Evolutionary conservation across 2,797 vertebrate species (phyloP).

Genomic region (Alfaro cultratus): DNA sequence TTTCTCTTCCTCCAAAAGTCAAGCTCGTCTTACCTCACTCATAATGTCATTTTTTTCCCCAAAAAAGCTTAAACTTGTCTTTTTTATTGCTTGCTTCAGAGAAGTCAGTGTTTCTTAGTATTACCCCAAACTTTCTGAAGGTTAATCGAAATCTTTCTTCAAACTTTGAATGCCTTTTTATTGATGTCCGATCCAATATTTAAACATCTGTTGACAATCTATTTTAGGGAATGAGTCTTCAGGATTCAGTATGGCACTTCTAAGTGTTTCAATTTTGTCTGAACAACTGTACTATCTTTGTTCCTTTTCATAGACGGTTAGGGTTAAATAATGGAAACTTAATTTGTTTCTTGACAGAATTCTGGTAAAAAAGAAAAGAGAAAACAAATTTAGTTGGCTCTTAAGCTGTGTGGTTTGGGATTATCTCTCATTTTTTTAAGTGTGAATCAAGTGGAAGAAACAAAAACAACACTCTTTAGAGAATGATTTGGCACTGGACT

Average conservation of each 20-base stretch:
- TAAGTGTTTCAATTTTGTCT: background rate
- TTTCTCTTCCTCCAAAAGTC: slow-evolving; percentile 19
- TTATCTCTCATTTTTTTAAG: background rate
- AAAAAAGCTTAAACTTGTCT: background rate
- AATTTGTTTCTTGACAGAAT: background rate
- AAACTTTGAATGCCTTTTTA: background rate
- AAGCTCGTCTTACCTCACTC: slow-evolving; percentile 28
- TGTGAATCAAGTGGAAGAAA: background rate
- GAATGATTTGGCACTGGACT: background rate
- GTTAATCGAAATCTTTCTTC: background rate
- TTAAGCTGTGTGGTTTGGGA: background rate
- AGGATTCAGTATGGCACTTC: background rate
- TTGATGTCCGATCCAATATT: background rate
- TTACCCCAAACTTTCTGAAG: background rate
- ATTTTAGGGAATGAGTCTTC: background rate
- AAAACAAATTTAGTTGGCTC: background rate
- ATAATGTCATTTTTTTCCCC: slow-evolving; percentile 13
- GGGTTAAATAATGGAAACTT: background rate
- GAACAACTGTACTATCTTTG: background rate
- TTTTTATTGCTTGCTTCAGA: background rate
- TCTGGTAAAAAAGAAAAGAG: background rate
- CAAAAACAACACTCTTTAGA: background rate
- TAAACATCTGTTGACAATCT: background rate
- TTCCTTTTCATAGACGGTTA: background rate
- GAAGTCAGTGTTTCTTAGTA: background rate